These are phyloP conservation scores for Rhinogobio ventralis DNA, from an alignment of 2,797 vertebrate species.

Conservation along the genomic window DNA sequence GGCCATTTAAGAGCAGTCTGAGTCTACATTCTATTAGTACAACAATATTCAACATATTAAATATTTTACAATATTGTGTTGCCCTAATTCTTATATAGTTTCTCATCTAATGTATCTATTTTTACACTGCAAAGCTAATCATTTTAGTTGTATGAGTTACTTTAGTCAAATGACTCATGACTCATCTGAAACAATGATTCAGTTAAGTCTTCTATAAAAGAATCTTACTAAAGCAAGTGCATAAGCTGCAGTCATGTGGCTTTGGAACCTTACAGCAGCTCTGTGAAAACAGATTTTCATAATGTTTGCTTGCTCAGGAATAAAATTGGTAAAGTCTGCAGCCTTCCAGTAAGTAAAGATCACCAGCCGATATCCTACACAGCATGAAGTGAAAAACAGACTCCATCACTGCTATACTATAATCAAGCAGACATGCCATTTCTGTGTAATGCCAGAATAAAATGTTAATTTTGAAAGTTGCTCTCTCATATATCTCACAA, in stretches of 20 bases:
- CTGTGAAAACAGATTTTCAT: background rate
- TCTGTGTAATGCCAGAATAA: background rate
- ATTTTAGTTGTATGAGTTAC: background rate
- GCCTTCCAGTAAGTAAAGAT: constrained; percentile 12
- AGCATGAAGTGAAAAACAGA: background rate
- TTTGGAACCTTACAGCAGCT: background rate
- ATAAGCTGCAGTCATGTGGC: background rate
- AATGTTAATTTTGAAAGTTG: background rate
- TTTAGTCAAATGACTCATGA: too few relatives aligned
- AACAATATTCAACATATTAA: background rate
- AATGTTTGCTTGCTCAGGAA: constrained; percentile 8
- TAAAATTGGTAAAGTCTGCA: constrained; percentile 6
- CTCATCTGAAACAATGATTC: background rate
- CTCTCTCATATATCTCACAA: background rate
- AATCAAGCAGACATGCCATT: background rate
- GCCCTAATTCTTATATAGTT: background rate
- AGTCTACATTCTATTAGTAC: background rate
- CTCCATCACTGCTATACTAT: background rate
- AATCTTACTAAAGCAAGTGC: background rate
- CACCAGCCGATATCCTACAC: background rate
- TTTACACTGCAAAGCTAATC: background rate
- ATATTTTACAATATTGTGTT: background rate
- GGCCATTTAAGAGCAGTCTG: background rate
- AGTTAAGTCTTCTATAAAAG: background rate
- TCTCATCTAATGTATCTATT: background rate